phyloP scores from a whole-genome alignment of 2,888 invertebrate genomes.

The Lottia gigantea region DNA sequence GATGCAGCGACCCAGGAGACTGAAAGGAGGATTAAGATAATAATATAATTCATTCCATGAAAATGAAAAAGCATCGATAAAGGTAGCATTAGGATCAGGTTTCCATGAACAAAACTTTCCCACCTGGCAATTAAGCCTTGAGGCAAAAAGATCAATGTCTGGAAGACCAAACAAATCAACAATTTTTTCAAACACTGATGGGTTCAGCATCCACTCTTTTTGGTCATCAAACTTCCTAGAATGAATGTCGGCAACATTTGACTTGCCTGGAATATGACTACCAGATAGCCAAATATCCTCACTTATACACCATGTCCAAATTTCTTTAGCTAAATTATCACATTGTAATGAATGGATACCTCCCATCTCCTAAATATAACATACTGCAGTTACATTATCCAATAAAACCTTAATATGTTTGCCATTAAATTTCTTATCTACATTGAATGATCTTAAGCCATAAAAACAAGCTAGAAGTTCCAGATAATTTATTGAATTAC shows the following conservation, averaged over 20 bases:
- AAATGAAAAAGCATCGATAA: too few species aligned
- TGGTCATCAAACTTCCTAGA: background rate
- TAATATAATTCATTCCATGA: background rate
- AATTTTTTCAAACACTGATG: too few species aligned
- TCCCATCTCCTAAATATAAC: conserved; percentile 17
- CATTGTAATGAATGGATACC: conserved; percentile 8
- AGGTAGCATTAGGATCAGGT: too few species aligned
- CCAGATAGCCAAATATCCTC: background rate
- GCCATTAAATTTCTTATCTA: background rate
- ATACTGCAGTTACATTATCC: background rate
- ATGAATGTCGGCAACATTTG: background rate
- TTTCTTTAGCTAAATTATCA: background rate
- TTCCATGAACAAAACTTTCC: too few species aligned
- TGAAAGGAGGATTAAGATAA: too few species aligned
- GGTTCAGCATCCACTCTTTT: too few species aligned
- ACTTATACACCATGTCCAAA: background rate
- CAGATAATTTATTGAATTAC: background rate
- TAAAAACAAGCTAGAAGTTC: conserved; percentile 3
- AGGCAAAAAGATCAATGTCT: background rate
- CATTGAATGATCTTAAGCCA: conserved; percentile 9
- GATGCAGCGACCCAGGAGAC: background rate
- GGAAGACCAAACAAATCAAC: too few species aligned
- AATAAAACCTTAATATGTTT: conserved; percentile 5
- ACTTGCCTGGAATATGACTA: conserved; percentile 1
- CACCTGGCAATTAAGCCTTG: too few species aligned